Conservation (phyloP, 2,888 invertebrate genomes). For the Cistogaster globosa region DNA sequence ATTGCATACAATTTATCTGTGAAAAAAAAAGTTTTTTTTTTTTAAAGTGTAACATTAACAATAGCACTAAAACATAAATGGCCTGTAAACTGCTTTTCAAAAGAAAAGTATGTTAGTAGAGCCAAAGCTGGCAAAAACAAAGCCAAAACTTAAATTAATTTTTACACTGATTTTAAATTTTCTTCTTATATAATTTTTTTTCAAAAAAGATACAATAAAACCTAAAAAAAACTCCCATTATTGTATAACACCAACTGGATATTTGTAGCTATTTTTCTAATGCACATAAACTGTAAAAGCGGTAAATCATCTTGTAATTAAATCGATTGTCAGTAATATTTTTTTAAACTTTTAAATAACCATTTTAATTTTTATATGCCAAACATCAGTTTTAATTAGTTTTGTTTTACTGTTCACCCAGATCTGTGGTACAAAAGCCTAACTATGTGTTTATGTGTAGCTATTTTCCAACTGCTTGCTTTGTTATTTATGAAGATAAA, state of each 20-base stretch:
- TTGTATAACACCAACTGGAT: background rate
- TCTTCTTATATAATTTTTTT: constrained; percentile 25
- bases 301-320: constrained; percentile 36
- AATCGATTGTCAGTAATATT: background rate
- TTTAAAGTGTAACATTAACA: constrained; percentile 28
- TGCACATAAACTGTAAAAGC: constrained; percentile 12
- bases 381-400: no score
- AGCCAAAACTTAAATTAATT: background rate
- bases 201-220: background rate
- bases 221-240: background rate
- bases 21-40: constrained; percentile 8
- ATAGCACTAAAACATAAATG: constrained; percentile 2
- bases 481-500: constrained; percentile 9
- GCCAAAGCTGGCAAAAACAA: constrained; percentile 24
- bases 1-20: constrained; percentile 39
- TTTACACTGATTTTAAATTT: background rate
- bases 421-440: background rate
- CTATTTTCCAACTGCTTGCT: background rate
- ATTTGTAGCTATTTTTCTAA: background rate
- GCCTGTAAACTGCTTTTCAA: constrained; percentile 9
- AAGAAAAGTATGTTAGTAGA: constrained; percentile 38
- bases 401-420: background rate
- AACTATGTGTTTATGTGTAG: background rate
- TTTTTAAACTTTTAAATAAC: no score
- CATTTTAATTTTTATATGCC: no score